A percentile compares a stretch with the other conserved stretches of the same genome.
These are phyloP conservation scores for Clarias batrachus DNA, from an alignment of 2,113 vertebrate species.

Conservation along the genomic window DNA sequence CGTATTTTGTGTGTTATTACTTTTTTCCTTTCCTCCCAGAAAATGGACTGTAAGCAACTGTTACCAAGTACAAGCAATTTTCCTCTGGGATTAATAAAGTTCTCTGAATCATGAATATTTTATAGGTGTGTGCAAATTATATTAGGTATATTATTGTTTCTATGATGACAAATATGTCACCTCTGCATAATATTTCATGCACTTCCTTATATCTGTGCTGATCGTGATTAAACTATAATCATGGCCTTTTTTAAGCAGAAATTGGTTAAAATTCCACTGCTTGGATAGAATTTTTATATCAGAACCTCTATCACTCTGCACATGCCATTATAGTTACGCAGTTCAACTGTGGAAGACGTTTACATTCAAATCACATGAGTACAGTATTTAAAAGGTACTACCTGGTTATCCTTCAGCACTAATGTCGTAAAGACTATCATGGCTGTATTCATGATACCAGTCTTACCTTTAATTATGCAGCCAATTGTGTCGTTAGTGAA, in stretches of 20 bases:
- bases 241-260: not conserved
- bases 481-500: not conserved
- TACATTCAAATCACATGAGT: too few species aligned
- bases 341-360: too few species aligned
- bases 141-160: not conserved
- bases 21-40: too few species aligned
- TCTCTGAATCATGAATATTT: not conserved
- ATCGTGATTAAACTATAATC: not conserved
- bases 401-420: not conserved
- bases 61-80: too few species aligned
- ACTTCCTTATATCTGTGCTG: not conserved
- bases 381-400: too few species aligned
- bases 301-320: too few species aligned
- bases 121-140: not conserved
- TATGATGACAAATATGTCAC: not conserved
- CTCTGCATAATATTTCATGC: not conserved
- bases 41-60: too few species aligned
- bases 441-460: not conserved
- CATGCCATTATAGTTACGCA: not conserved
- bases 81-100: too few species aligned
- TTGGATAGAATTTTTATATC: too few species aligned
- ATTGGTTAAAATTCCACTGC: not conserved
- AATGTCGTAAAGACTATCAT: not conserved
- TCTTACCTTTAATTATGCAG: not conserved
- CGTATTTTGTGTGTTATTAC: too few species aligned